Conservation (phyloP, 2,113 vertebrate genomes). For the Ranitomeya imitator region DNA sequence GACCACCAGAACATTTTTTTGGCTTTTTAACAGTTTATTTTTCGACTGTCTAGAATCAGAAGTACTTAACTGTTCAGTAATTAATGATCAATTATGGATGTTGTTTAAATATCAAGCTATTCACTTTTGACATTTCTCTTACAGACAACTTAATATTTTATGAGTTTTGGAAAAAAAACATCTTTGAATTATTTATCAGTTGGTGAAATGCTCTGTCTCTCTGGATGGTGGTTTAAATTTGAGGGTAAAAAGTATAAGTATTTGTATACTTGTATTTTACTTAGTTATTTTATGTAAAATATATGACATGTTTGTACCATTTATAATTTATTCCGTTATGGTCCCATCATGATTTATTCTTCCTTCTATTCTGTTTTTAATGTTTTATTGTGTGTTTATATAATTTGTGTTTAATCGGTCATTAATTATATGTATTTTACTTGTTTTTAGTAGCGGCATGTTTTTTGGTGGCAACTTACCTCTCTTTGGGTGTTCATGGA, state of each 20-base stretch:
- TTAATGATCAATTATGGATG: slow-evolving; percentile 41
- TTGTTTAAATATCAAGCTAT: slow-evolving; percentile 28
- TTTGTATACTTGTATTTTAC: neutral
- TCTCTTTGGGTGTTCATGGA: no score
- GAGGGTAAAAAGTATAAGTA: neutral
- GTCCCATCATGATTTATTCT: neutral
- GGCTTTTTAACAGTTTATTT: neutral
- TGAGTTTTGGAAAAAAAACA: slow-evolving; percentile 5
- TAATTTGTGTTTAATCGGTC: no score
- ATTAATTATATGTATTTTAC: no score
- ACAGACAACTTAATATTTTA: slow-evolving; percentile 31
- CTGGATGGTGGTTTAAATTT: neutral
- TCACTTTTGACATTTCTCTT: slow-evolving; percentile 31
- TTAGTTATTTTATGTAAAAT: no score
- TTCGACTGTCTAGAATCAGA: neutral
- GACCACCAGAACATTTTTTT: neutral
- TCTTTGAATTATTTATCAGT: slow-evolving; percentile 16
- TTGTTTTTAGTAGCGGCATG: no score
- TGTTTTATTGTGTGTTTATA: no score
- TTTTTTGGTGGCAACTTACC: no score
- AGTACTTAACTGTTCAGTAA: neutral
- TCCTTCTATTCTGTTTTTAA: no score
- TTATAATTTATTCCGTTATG: neutral
- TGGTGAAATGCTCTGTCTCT: neutral
- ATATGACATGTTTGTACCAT: neutral